Evolutionary conservation across 2,888 invertebrate genomes (phyloP).

Genomic region (Congeria kusceri): DNA sequence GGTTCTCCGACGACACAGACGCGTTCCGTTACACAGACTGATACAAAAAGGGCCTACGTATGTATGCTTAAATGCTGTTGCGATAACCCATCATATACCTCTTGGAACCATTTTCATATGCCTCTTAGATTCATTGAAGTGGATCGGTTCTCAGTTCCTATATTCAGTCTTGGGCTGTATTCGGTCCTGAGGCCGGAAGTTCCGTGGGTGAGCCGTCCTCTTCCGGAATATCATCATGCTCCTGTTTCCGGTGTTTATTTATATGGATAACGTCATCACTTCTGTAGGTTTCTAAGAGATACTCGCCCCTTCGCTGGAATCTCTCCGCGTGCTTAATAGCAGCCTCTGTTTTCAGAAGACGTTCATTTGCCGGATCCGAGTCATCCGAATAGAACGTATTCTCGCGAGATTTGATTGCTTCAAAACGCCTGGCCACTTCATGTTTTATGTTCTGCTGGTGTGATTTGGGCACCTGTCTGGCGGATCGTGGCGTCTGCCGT

Average conservation of each 20-base stretch:
- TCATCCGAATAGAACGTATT: slow-evolving; percentile 47
- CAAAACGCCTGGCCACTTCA: slow-evolving; percentile 55
- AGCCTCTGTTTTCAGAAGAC: slow-evolving; percentile 18
- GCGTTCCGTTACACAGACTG: too few relatives aligned
- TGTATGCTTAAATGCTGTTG: too few relatives aligned
- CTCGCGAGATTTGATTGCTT: slow-evolving; percentile 61
- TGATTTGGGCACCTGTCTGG: slow-evolving; percentile 44
- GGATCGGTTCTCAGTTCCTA: too few relatives aligned
- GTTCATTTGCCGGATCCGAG: slow-evolving; percentile 22
- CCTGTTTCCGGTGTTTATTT: slow-evolving; percentile 43
- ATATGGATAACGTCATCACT: slow-evolving; percentile 62
- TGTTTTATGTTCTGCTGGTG: slow-evolving; percentile 55
- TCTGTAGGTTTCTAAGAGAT: slow-evolving; percentile 62
- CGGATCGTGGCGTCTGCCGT: slow-evolving; percentile 35
- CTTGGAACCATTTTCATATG: too few relatives aligned
- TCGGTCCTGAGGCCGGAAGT: background rate
- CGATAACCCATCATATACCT: too few relatives aligned
- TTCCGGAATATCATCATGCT: slow-evolving; percentile 54
- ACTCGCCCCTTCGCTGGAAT: slow-evolving; percentile 60
- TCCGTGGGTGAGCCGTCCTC: background rate
- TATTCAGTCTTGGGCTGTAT: too few relatives aligned
- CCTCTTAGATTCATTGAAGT: too few relatives aligned
- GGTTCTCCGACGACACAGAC: too few relatives aligned
- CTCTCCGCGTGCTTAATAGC: slow-evolving; percentile 40
- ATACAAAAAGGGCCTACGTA: too few relatives aligned